Base-by-base conservation (phyloP, 2,113 vertebrate genomes). In the Hypanus sabinus region DNA sequence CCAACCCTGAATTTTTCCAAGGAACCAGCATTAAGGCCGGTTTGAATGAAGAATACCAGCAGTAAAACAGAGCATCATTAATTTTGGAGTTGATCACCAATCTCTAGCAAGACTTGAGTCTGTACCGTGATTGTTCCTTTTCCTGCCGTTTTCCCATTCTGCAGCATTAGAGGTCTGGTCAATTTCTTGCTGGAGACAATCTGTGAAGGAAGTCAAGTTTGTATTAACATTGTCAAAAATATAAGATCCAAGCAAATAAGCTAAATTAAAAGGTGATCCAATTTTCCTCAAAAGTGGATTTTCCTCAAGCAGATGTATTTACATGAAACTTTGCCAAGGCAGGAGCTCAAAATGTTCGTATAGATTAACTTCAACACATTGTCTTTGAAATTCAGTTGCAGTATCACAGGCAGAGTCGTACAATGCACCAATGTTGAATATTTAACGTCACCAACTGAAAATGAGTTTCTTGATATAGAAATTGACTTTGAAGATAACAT, bases 171-270 rank as follows among this genome's bases (percentile, higher is more conserved):
- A 0, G 97, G 96, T 94, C 96, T 97, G 7, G 97, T 98, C 9
- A 99, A 93, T 94, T 96, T 98, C 95, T 95, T 97, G 96, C 96
- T 98, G 75, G 98, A 99, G 94, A 99, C 98, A 94, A 99, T 97
- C 99, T 99, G 96, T 94, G 94, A 95, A 95, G 96, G 75, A 94
- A 79, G 55, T 90, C 30, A 94, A 95, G 93, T 80, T 92, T 91
- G 6, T 36, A 70, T 65, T 46, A 93, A 73, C 55, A 73, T 73
- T 55, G 33, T 46, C 9, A 24, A 93, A 93, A 38, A 20, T 5
- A 60, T 60, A 12, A 22, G 24, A 57, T 33, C 16, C 62, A 62
- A 18, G 24, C 36, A 10, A 73, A 70, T 70, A 62, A 70, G 1
- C 65, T 76, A 83, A 9, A 20, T 20, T 60, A 38, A 71, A 71